These are phyloP conservation scores for Chionoecetes opilio DNA, from an alignment of 1,140 invertebrate species.

Conservation along the genomic window DNA sequence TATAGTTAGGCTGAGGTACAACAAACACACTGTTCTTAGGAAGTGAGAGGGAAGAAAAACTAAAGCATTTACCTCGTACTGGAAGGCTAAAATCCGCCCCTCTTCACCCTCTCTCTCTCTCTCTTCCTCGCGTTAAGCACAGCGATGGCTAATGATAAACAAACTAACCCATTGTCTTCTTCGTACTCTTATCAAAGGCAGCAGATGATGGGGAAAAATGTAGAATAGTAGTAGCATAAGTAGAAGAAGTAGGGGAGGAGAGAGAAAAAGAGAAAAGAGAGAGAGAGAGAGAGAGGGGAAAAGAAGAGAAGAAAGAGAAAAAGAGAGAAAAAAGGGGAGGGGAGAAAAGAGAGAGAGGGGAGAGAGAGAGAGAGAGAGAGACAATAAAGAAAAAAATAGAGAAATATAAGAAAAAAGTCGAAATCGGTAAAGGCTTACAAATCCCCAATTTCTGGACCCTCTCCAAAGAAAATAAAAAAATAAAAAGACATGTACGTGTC, in stretches of 20 bases:
- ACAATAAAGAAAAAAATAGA: too few relatives aligned
- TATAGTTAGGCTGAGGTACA: not conserved
- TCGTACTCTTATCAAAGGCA: not conserved
- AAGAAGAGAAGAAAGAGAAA: too few relatives aligned
- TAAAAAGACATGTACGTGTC: too few relatives aligned
- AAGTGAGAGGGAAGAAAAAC: not conserved
- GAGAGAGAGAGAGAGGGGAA: too few relatives aligned
- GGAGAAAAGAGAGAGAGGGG: too few relatives aligned
- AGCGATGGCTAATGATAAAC: conserved; percentile 9
- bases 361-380: too few relatives aligned
- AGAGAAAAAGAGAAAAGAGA: too few relatives aligned
- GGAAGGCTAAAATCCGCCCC: not conserved
- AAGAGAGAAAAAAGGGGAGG: too few relatives aligned
- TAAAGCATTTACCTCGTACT: not conserved
- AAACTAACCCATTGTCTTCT: not conserved
- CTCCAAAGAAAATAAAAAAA: too few relatives aligned
- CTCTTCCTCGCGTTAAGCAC: not conserved
- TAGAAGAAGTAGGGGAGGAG: not conserved
- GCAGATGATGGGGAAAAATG: not conserved
- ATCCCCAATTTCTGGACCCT: too few relatives aligned
- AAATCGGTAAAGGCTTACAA: too few relatives aligned
- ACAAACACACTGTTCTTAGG: conserved; percentile 15
- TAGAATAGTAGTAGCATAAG: not conserved
- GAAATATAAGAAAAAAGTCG: too few relatives aligned
- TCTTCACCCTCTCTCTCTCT: not conserved